A percentile compares a stretch with the other conserved stretches of the same genome.
These are phyloP conservation scores for Pegoplata infirma DNA, from an alignment of 2,888 invertebrate genomes.

Conservation along the genomic window DNA sequence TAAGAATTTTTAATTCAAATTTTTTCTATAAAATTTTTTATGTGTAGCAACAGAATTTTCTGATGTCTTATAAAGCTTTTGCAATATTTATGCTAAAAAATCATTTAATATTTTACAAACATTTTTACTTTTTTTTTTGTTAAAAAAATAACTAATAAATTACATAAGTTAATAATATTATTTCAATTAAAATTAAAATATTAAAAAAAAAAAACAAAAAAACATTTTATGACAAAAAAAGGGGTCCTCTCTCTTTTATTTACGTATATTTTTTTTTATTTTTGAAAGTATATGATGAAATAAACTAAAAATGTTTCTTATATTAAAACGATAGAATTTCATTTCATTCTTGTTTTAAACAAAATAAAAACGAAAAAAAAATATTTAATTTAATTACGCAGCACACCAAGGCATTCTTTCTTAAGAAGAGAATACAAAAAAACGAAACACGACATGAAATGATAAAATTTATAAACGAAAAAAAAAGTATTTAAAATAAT, in stretches of 20 bases:
- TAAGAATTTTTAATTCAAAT: too few relatives aligned
- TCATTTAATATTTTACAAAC: constrained; percentile 34
- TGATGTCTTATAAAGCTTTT: too few relatives aligned
- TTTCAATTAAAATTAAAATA: constrained; percentile 36
- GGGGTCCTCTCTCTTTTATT: constrained; percentile 21
- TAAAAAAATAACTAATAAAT: constrained; percentile 39
- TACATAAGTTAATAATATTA: not conserved
- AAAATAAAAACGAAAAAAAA: constrained; percentile 13
- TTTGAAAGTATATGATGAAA: not conserved
- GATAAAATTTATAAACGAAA: constrained; percentile 30
- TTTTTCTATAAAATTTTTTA: too few relatives aligned
- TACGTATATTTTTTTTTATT: constrained; percentile 1
- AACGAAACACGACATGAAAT: constrained; percentile 26
- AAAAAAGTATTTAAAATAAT: constrained; percentile 34
- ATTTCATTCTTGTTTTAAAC: constrained; percentile 42
- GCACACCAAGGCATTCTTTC: constrained; percentile 34
- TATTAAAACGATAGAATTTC: constrained; percentile 42
- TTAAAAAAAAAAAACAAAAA: constrained; percentile 59
- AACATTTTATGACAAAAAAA: constrained; percentile 32
- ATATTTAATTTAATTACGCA: constrained; percentile 54
- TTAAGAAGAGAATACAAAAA: not conserved
- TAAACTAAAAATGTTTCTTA: constrained; percentile 25
- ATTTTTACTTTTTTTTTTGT: constrained; percentile 36
- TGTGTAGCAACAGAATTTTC: too few relatives aligned
- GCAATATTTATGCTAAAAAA: too few relatives aligned